A percentile compares a stretch with the other conserved stretches of the same genome.
phyloP scores from a whole-genome alignment of 2,888 invertebrate species.

The Colostygia pectinataria region DNA sequence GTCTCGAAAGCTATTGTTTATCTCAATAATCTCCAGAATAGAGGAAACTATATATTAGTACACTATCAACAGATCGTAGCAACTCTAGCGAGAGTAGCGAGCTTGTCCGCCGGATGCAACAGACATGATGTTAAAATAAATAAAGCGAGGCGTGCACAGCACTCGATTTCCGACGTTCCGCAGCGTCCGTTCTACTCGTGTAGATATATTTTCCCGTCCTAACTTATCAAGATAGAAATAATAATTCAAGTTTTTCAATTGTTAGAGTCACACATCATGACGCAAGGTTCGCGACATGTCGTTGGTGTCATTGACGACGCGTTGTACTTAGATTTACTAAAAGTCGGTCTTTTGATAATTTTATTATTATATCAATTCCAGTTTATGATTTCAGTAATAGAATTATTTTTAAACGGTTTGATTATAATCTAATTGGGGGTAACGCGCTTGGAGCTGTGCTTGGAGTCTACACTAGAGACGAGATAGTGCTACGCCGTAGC shows the following conservation, averaged over 20 bases:
- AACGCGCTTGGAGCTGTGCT: too few species aligned
- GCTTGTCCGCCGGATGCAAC: slow-evolving; percentile 64
- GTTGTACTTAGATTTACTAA: background rate
- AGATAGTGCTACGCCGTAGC: slow-evolving; percentile 3
- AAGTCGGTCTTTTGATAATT: too few species aligned
- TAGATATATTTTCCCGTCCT: slow-evolving; percentile 58
- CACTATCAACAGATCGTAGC: slow-evolving; percentile 56
- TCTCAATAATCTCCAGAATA: slow-evolving; percentile 35
- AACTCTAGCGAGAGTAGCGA: slow-evolving; percentile 38
- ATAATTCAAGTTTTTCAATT: slow-evolving; percentile 42
- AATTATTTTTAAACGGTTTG: too few species aligned
- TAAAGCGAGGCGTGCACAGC: slow-evolving; percentile 59
- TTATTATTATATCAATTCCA: too few species aligned
- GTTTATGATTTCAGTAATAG: too few species aligned
- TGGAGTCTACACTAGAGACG: background rate
- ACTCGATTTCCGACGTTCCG: slow-evolving; percentile 71
- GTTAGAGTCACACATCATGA: slow-evolving; percentile 6
- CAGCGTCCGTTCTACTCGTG: slow-evolving; percentile 61
- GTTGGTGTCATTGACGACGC: background rate
- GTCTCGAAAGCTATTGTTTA: slow-evolving; percentile 29
- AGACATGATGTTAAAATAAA: slow-evolving; percentile 78
- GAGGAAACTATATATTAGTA: slow-evolving; percentile 45
- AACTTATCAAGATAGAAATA: slow-evolving; percentile 57
- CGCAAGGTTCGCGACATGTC: background rate
- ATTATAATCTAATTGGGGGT: too few species aligned